phyloP scores from a whole-genome alignment of 2,113 vertebrate species.

The Scytalopus superciliaris region DNA sequence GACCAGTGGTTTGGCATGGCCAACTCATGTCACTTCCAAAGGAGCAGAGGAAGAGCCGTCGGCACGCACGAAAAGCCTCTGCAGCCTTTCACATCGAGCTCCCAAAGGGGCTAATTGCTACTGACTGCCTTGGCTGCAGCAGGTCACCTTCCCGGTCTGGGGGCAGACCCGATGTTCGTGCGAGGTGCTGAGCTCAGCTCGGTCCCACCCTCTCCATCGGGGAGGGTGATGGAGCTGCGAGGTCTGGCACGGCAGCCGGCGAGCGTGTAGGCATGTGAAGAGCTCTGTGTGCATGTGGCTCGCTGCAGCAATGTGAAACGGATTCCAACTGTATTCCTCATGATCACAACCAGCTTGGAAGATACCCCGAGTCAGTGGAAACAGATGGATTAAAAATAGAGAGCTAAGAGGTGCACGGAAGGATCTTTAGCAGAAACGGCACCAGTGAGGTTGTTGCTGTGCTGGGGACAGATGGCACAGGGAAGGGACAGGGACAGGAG shows the following conservation, averaged over 20 bases:
- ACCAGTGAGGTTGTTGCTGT: not conserved
- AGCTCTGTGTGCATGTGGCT: not conserved
- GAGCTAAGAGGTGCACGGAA: not conserved
- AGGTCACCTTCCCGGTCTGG: not conserved
- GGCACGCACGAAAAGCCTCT: not conserved
- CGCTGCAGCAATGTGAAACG: not conserved
- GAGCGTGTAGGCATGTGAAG: not conserved
- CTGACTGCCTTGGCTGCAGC: not conserved
- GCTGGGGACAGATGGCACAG: not conserved
- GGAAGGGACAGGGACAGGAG: not conserved
- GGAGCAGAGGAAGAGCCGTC: not conserved
- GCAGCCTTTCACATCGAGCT: not conserved
- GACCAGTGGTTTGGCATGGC: not conserved
- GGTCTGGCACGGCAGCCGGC: not conserved
- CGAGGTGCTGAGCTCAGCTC: not conserved
- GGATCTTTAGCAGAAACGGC: not conserved
- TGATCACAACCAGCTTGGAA: not conserved
- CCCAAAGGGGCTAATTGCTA: not conserved
- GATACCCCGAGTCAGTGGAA: not conserved
- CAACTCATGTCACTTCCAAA: not conserved
- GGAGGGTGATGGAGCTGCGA: not conserved
- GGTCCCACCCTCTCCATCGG: fast-evolving
- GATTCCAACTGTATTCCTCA: not conserved
- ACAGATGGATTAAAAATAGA: not conserved
- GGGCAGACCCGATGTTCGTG: not conserved